A percentile compares a stretch with the other conserved stretches of the same genome.
phyloP scores from a whole-genome alignment of 2,113 vertebrate species.

The Seriola rivoliana region DNA sequence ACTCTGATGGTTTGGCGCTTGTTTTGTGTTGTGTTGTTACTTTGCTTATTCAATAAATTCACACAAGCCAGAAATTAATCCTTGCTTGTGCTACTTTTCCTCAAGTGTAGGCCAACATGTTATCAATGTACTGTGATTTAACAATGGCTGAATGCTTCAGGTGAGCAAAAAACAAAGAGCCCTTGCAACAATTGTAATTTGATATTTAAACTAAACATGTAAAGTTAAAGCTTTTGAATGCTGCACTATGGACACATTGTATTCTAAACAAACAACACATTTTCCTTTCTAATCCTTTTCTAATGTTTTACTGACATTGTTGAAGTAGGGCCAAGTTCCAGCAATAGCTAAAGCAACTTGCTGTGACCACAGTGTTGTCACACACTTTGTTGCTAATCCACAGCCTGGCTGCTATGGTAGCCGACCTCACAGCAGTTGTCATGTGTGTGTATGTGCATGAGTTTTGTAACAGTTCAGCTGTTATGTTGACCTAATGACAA shows the following conservation, averaged over 20 bases:
- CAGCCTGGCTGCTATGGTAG: neutral
- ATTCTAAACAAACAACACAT: neutral
- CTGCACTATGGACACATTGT: neutral
- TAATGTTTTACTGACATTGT: neutral
- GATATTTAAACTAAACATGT: neutral
- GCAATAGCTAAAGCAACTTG: neutral
- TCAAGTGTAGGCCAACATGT: neutral
- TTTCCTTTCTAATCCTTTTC: neutral
- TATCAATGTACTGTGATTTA: neutral
- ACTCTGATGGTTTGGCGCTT: neutral
- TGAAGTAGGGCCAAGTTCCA: neutral
- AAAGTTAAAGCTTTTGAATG: neutral
- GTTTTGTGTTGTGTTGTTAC: too few relatives aligned
- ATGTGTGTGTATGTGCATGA: too few relatives aligned
- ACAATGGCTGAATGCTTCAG: too few relatives aligned
- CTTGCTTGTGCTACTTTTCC: neutral
- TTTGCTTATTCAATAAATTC: too few relatives aligned
- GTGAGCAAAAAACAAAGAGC: neutral
- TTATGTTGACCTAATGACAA: too few relatives aligned
- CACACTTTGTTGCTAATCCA: neutral
- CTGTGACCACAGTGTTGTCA: neutral
- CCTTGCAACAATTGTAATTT: neutral
- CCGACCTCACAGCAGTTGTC: too few relatives aligned
- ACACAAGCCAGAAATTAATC: too few relatives aligned
- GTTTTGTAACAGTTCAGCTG: too few relatives aligned